Evolutionary conservation across 2,113 vertebrate species (phyloP).

Genomic region (Microtus pennsylvanicus): DNA sequence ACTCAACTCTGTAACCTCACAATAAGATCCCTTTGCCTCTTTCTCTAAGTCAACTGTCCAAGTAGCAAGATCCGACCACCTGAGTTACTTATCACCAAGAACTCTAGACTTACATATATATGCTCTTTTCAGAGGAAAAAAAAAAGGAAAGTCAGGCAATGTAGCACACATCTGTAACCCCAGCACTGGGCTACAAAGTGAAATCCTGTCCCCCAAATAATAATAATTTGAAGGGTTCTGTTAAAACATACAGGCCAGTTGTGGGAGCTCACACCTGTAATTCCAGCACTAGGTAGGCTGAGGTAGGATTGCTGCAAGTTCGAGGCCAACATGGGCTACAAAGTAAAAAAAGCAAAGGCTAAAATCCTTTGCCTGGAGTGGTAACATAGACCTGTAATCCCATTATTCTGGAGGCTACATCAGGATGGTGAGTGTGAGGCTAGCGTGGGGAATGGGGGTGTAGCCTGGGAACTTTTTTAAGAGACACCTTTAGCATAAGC

Average conservation of each 20-base stretch:
- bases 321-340: not conserved
- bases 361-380: not conserved
- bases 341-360: not conserved
- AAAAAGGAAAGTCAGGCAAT: not conserved
- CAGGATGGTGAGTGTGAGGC: not conserved
- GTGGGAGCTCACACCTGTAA: not conserved
- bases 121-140: not conserved
- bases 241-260: not conserved
- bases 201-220: not conserved
- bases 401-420: not conserved
- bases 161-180: not conserved
- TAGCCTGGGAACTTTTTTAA: too few relatives aligned
- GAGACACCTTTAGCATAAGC: not conserved
- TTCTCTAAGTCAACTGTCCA: too few relatives aligned
- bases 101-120: too few relatives aligned
- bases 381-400: not conserved
- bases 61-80: too few relatives aligned
- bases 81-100: too few relatives aligned
- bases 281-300: not conserved
- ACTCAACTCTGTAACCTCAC: too few relatives aligned
- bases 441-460: not conserved
- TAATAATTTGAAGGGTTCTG: not conserved
- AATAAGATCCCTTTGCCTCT: too few relatives aligned
- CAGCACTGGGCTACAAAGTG: not conserved
- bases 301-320: not conserved